phyloP scores from a whole-genome alignment of 2,888 invertebrate species.

The Abrostola tripartita region DNA sequence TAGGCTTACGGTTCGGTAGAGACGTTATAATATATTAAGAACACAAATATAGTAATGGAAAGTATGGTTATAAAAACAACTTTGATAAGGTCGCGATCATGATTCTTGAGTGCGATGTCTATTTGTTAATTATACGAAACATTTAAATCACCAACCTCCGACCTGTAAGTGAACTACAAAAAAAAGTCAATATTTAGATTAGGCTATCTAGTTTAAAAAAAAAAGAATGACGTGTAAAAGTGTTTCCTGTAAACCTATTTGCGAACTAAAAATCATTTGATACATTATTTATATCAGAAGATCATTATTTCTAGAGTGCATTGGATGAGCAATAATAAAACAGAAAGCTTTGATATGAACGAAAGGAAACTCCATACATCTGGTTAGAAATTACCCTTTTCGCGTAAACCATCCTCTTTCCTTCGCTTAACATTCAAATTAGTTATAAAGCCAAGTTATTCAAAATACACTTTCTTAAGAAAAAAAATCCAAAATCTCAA shows the following conservation, averaged over 20 bases:
- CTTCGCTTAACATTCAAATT: background rate
- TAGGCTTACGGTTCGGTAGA: constrained; percentile 15
- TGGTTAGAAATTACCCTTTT: background rate
- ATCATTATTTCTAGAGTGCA: too few relatives aligned
- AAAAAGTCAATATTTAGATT: too few relatives aligned
- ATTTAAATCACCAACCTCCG: too few relatives aligned
- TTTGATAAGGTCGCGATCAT: constrained; percentile 1
- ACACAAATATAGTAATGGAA: constrained; percentile 16
- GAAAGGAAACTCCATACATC: background rate
- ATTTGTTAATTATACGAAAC: too few relatives aligned
- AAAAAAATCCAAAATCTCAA: constrained; percentile 32
- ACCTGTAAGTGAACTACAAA: too few relatives aligned
- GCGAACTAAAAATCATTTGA: too few relatives aligned
- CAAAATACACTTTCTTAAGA: constrained; percentile 12
- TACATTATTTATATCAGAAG: background rate
- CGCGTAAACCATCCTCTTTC: background rate
- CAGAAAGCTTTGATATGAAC: background rate
- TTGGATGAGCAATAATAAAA: background rate
- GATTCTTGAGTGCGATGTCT: too few relatives aligned
- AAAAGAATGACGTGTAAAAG: too few relatives aligned
- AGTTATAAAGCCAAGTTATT: background rate
- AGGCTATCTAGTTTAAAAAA: too few relatives aligned
- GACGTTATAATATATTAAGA: constrained; percentile 37
- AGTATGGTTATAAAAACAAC: constrained; percentile 18
- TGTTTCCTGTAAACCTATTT: too few relatives aligned